Base-by-base conservation (phyloP, 2,888 invertebrate genomes). In the Caprella mutica region DNA sequence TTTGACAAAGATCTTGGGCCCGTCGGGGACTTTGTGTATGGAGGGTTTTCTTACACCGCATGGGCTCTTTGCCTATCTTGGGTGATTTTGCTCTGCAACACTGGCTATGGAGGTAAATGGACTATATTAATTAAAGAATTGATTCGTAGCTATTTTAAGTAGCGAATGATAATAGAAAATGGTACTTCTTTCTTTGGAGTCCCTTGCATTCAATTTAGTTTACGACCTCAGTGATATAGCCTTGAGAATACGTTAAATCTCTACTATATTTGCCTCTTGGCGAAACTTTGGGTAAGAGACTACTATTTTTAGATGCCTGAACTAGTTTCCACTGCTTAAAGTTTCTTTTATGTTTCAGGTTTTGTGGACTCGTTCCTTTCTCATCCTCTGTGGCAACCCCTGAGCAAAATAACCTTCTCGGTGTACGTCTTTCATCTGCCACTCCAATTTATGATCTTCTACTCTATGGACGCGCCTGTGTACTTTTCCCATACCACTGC, bases 371-470 rank as follows among this genome's bases (percentile, higher is more conserved):
- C 33, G 46, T 21, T 59, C 9, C 33, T 59, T 19, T 55, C 55
- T 24, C 53, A 59, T 24, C 59, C 59, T 0, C 9, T 43, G 5
- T 59, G 59, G 59, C 59, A 59, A 40, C 52, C 55, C 6, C 33
- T 55, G 3, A 53, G 59, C 27, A 43, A 56, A 23, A 40, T 59
- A 19, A 52, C 55, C n/a, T 59, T 56, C 35, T 56, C 39, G 40
- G 52, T 59, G 29, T 59, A 56, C 48, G 48, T 59, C 33, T 52
- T 55, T 14, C 53, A 52, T 9, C 46, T 59, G 40, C 59, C 59
- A 14, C 35, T 59, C 5, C 59, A 59, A 33, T 39, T 35, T 21
- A 24, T 52, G 14, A 17, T 59, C 21, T 14, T 56, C 14, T 52
- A 46, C 30, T 55, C 52, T n/a, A n/a, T n/a, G n/a, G n/a, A n/a